These are phyloP conservation scores for Drosophila punjabiensis DNA, from an alignment of 1,140 invertebrate species.

Conservation along the genomic window DNA sequence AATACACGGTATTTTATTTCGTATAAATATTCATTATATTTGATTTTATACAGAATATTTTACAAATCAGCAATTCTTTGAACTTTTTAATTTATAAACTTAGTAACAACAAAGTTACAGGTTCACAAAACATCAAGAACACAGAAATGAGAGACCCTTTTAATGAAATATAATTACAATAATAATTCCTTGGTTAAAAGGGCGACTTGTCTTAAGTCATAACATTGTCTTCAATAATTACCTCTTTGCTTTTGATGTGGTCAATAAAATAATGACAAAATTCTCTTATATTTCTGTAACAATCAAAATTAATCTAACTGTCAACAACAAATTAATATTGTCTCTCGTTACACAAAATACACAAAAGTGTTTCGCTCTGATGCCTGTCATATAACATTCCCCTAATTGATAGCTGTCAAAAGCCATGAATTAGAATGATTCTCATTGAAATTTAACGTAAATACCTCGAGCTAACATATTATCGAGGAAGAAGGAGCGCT, in stretches of 20 bases:
- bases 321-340: background rate
- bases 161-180: background rate
- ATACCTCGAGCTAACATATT: slow-evolving; percentile 26
- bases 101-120: background rate
- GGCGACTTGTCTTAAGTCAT: background rate
- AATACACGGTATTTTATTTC: too few relatives aligned
- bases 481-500: background rate
- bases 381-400: slow-evolving; percentile 1
- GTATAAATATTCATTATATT: background rate
- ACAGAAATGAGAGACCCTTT: background rate
- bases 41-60: background rate
- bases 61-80: too few relatives aligned
- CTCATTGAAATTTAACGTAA: background rate
- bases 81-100: background rate
- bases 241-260: background rate
- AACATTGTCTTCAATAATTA: background rate
- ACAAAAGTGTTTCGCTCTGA: background rate
- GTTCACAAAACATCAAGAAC: background rate
- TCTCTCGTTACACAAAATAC: background rate
- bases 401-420: slow-evolving; percentile 14
- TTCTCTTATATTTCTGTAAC: background rate
- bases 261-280: background rate
- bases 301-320: slow-evolving; percentile 1
- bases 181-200: background rate
- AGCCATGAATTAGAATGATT: slow-evolving; percentile 1